Evolutionary conservation across 2,888 invertebrate genomes (phyloP).

Genomic region (Temnothorax unifasciatus): DNA sequence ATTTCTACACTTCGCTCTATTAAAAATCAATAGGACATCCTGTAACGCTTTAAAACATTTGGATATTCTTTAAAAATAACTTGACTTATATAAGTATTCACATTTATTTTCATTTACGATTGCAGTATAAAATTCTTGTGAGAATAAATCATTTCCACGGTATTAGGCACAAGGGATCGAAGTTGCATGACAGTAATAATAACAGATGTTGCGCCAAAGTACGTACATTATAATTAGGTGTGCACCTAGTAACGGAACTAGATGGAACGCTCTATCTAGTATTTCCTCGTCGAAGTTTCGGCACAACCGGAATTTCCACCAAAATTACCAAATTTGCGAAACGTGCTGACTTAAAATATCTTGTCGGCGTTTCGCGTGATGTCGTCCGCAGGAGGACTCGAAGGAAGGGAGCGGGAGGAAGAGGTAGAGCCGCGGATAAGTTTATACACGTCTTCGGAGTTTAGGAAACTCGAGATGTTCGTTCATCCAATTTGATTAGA

Average conservation of each 20-base stretch:
- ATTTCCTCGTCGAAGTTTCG: conserved; percentile 52
- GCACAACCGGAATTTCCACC: conserved; percentile 47
- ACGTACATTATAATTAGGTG: conserved; percentile 54
- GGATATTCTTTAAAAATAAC: background rate
- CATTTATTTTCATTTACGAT: background rate
- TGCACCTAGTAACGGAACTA: conserved; percentile 36
- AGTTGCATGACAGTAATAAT: conserved; percentile 57
- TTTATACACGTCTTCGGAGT: conserved; percentile 59
- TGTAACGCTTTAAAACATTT: background rate
- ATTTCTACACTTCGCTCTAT: background rate
- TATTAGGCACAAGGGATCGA: conserved; percentile 47
- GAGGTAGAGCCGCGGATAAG: conserved; percentile 45
- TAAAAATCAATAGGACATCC: background rate
- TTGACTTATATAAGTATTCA: background rate
- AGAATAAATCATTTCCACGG: conserved; percentile 17
- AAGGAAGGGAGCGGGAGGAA: background rate
- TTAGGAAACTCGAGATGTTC: conserved; percentile 56
- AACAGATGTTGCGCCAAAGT: conserved; percentile 55
- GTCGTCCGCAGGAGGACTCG: conserved; percentile 40
- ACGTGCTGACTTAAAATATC: conserved; percentile 64
- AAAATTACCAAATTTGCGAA: conserved; percentile 54
- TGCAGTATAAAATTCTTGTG: background rate
- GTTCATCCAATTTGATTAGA: conserved; percentile 62
- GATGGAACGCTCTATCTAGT: conserved; percentile 50
- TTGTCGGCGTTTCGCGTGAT: conserved; percentile 60